Percentiles rank a stretch among this genome's conserved stretches.
Conservation (phyloP, 2,797 vertebrate species). For the Pseudochirops corinnae region DNA sequence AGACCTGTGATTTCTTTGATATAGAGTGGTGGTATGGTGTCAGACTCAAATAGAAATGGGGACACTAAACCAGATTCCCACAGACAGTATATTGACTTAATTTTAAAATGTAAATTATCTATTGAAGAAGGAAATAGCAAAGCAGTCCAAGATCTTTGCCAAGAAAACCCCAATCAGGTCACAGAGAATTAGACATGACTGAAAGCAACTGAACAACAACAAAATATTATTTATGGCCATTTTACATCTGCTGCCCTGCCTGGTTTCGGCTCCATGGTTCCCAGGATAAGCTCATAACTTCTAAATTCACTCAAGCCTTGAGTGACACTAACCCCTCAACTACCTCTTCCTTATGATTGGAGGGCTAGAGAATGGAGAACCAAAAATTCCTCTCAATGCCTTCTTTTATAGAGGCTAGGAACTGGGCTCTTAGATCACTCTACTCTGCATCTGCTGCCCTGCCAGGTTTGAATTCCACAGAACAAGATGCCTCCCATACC, state of each 20-base stretch:
- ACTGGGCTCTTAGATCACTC: not conserved
- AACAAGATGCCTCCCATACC: not conserved
- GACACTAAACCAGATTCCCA: not conserved
- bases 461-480: not conserved
- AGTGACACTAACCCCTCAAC: not conserved
- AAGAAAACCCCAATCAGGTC: not conserved
- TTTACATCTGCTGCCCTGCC: not conserved
- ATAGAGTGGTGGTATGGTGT: not conserved
- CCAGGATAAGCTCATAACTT: not conserved
- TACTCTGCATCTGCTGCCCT: not conserved
- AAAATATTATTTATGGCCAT: not conserved
- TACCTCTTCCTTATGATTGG: not conserved
- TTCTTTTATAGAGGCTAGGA: not conserved
- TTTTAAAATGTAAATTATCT: not conserved
- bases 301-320: not conserved
- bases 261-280: not conserved
- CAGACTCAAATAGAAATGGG: not conserved
- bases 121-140: not conserved
- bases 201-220: not conserved
- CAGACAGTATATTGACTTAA: not conserved
- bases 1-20: not conserved
- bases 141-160: not conserved
- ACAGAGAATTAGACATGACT: not conserved
- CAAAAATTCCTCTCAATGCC: not conserved
- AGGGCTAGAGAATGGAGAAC: not conserved